phyloP scores from a whole-genome alignment of 2,888 invertebrate species.

The Brenthis hecate region DNA sequence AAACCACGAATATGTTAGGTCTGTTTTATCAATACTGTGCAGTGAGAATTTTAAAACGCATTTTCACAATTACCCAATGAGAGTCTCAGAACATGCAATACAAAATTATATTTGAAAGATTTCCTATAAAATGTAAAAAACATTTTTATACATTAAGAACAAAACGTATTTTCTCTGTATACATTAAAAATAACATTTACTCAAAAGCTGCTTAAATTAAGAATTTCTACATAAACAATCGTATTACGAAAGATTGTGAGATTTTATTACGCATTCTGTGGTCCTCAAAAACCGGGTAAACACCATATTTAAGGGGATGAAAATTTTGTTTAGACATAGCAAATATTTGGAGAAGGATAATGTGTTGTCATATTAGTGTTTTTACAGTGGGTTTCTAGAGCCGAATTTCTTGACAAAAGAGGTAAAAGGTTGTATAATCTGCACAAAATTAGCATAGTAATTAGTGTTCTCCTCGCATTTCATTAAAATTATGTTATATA shows the following conservation, averaged over 20 bases:
- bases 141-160: background rate
- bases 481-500: background rate
- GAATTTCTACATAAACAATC: background rate
- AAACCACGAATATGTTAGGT: too few relatives aligned
- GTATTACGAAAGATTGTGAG: conserved; percentile 4
- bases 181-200: too few relatives aligned
- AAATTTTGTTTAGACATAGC: conserved; percentile 17
- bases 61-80: conserved; percentile 8
- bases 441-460: conserved; percentile 21
- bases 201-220: too few relatives aligned
- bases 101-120: background rate
- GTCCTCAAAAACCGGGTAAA: conserved; percentile 21
- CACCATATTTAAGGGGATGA: conserved; percentile 10
- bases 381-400: conserved; percentile 19
- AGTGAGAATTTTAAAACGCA: background rate
- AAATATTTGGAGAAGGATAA: conserved; percentile 35
- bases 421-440: conserved; percentile 22
- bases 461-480: background rate
- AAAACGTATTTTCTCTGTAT: too few relatives aligned
- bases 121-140: background rate
- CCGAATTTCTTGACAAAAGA: conserved; percentile 24
- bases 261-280: conserved; percentile 14
- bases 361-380: conserved; percentile 31
- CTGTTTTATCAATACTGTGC: background rate
- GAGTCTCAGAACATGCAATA: background rate